Evolutionary conservation across 2,888 invertebrate genomes (phyloP), one percentile per base, ranked within the genome.

Genomic region (Pharmacophagus antenor): DNA sequence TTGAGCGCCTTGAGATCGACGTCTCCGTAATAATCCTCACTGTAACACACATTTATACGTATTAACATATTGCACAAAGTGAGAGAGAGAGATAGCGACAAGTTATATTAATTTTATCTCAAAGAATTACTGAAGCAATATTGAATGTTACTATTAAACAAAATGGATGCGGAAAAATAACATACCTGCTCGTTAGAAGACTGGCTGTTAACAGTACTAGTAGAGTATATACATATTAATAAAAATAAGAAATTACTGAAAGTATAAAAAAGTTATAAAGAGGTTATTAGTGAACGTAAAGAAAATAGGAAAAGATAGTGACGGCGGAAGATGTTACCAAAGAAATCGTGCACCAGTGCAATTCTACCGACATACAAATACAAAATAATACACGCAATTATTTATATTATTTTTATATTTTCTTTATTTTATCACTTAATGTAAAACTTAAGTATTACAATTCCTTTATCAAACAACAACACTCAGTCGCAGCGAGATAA

Each of bases 1-100:
- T 95, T 95, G 77, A 97, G 91, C 62, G 95, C 94, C 89, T 97
- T 97, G 70, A 97, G 92, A 86, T 97, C 97, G 75, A 97, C 95
- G 79, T 96, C 96, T 70, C 97, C 97, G 85, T 97, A 97, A 92
- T 97, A 97, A 90, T 97, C 97, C 92, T 97, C 96, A 89, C 97
- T 97, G 92, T 72, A 84, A 87, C 73, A 66, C 53, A 64, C 62
- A 63, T 51, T 37, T 17, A 51, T 23, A 21, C 12, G 1, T 2
- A 37, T 58, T 44, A 57, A 18, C 20, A 50, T 8, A 2, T 18
- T 8, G 17, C 15, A 31, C n/a, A 22, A 21, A 15, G 5, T 2
- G 17, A 7, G 25, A 6, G n/a, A n/a, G n/a, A n/a, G 37, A n/a
- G 37, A 4, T 4, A n/a, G n/a, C n/a, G n/a, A n/a, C n/a, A 37